Evolutionary conservation across 2,797 vertebrate species (phyloP), one percentile per base, ranked within the genome.

Genomic region (Eulemur rubriventer): DNA sequence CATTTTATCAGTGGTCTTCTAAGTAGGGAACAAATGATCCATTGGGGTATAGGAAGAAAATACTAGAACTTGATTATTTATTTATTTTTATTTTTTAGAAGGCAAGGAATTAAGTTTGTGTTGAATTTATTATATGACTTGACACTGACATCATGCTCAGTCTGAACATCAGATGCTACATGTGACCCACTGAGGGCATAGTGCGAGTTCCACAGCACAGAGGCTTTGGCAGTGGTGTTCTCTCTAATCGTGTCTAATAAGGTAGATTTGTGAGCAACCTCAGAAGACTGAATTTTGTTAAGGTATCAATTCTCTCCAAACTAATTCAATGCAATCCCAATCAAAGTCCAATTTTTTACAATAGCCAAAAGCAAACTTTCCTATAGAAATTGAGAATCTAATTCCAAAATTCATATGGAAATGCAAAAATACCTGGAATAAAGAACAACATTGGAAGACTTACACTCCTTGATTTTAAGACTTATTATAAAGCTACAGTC

Each of bases 351-450:
- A 57, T 30, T 81, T 89, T 92, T 88, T 75, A 30, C 17, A 80
- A 89, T 43, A 59, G 22, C 8, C 69, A 43, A 63, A 63, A 70
- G 52, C 35, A 69, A 63, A 52, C 22, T 89, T 72, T 89, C 46
- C 72, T 81, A 1, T 63, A 78, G 48, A 85, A 91, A 75, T 38
- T 59, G 20, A 41, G 7, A 52, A 30, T 70, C 33, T 57, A 88
- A 86, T 86, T 70, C 55, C 69, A 75, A 94, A 93, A 75, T 85
- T 91, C 50, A 69, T 46, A 61, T 41, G 24, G 38, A 93, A 91
- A 83, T 79, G 55, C 43, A 89, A 95, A 95, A 78, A 24, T 55
- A 38, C 11, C 52, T 85, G 10, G 61, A 89, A 91, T 12, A 70
- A 72, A 78, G 33, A 84, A 72, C 59, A 88, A 65, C 30, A 5